Conservation (phyloP, 1,140 invertebrate species). For the Habropoda laboriosa region DNA sequence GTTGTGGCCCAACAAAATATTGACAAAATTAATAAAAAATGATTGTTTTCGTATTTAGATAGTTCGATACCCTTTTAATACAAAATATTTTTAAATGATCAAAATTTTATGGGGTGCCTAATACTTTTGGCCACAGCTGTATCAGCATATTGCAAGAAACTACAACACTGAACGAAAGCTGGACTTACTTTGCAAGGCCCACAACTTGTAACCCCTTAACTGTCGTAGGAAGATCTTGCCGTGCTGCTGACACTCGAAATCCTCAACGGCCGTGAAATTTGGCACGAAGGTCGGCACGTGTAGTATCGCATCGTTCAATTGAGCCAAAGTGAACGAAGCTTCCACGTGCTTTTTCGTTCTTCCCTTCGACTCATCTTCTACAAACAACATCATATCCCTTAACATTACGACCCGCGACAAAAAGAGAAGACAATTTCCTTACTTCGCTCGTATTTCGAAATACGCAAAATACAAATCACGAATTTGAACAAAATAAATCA, state of each 20-base stretch:
- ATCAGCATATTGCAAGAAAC: no score
- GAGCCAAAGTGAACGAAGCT: constrained; percentile 70
- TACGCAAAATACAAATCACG: background rate
- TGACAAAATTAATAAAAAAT: background rate
- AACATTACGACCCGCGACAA: background rate
- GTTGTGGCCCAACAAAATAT: no score
- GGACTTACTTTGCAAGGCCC: constrained; percentile 87
- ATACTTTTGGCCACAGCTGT: no score
- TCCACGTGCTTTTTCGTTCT: constrained; percentile 66
- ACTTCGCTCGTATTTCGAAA: background rate
- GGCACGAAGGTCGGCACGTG: constrained; percentile 86
- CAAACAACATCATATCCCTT: constrained; percentile 43
- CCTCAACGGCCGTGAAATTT: constrained; percentile 85
- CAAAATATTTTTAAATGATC: no score
- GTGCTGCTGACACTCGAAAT: constrained; percentile 85
- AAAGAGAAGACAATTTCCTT: no score
- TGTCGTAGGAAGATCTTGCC: constrained; percentile 86
- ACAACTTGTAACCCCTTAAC: constrained; percentile 85
- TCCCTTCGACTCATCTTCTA: constrained; percentile 65
- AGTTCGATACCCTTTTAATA: no score
- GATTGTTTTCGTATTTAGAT: no score
- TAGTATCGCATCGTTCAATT: constrained; percentile 79
- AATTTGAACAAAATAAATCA: background rate
- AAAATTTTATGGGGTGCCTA: no score
- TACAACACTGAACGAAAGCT: constrained; percentile 22